These are phyloP conservation scores for Butastur rufipennis DNA, from an alignment of 2,113 vertebrate species.

Conservation along the genomic window DNA sequence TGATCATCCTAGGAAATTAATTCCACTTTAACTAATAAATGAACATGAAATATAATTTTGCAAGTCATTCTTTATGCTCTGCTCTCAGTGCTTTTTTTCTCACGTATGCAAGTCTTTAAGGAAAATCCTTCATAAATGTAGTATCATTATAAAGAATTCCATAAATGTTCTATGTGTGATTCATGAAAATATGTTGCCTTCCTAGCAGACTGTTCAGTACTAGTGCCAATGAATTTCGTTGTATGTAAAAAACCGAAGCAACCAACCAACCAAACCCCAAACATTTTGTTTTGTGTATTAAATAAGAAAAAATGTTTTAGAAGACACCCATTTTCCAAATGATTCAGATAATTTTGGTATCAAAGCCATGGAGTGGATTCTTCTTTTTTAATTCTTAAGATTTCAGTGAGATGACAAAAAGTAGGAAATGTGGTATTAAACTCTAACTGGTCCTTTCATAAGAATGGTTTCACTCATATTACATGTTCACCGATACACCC, in stretches of 20 bases:
- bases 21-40: not conserved
- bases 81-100: not conserved
- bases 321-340: not conserved
- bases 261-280: rapidly evolving
- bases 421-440: not conserved
- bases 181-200: not conserved
- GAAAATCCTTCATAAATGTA: not conserved
- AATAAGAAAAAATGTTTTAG: not conserved
- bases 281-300: not conserved
- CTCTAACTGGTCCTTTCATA: not conserved
- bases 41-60: not conserved
- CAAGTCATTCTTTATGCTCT: not conserved
- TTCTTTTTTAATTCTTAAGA: not conserved
- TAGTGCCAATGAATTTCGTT: not conserved
- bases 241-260: not conserved
- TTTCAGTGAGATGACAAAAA: not conserved
- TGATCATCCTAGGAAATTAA: not conserved
- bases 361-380: not conserved
- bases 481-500: not conserved
- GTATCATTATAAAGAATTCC: not conserved
- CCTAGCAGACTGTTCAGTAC: not conserved
- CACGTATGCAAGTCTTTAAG: not conserved
- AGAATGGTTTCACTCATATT: not conserved
- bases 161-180: not conserved
- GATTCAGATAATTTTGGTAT: not conserved